phyloP scores from a whole-genome alignment of 2,888 invertebrate species.

The Heliconius ismenius region DNA sequence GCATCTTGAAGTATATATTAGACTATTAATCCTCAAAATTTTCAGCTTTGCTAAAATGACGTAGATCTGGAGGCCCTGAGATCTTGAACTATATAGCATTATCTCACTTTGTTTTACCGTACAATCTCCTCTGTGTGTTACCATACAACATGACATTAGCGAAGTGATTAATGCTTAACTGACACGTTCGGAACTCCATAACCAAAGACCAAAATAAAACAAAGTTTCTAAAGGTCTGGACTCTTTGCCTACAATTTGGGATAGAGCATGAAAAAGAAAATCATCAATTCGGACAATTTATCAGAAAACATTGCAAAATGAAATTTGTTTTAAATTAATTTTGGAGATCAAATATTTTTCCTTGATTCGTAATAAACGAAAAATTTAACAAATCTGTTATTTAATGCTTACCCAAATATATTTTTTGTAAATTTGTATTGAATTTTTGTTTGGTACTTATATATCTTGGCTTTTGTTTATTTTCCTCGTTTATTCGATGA shows the following conservation, averaged over 20 bases:
- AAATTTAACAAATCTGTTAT: neutral
- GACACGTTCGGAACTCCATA: too few relatives aligned
- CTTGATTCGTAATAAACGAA: neutral
- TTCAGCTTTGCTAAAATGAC: too few relatives aligned
- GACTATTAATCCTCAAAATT: too few relatives aligned
- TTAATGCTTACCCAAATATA: neutral
- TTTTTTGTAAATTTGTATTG: neutral
- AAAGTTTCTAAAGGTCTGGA: neutral
- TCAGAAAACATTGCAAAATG: neutral
- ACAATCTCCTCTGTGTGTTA: too few relatives aligned
- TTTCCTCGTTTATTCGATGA: neutral
- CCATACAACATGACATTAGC: too few relatives aligned
- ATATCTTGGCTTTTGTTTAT: neutral
- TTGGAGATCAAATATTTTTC: neutral
- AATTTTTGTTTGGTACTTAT: neutral
- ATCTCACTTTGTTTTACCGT: too few relatives aligned
- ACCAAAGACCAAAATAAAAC: too few relatives aligned
- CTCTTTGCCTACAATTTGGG: neutral
- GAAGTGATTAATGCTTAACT: too few relatives aligned
- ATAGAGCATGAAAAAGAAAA: neutral
- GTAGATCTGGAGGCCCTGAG: too few relatives aligned
- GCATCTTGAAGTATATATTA: too few relatives aligned
- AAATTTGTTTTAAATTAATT: slow-evolving; percentile 22
- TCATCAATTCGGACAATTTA: neutral
- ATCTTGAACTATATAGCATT: too few relatives aligned